Conservation (phyloP, 1,140 invertebrate species). For the Drosophila prosaltans region DNA sequence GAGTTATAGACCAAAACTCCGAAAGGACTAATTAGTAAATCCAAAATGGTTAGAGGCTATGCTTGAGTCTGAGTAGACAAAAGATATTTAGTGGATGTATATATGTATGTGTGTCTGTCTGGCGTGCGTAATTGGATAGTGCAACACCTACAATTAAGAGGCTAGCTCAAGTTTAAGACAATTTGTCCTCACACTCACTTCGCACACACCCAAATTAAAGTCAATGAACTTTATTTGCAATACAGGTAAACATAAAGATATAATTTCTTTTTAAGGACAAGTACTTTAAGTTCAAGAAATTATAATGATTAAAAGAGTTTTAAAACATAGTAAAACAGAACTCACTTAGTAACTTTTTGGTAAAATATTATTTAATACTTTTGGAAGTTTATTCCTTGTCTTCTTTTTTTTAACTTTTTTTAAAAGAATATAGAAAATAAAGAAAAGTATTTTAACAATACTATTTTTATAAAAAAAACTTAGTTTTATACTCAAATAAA, state of each 20-base stretch:
- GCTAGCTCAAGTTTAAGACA: slow-evolving; percentile 14
- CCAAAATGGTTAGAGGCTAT: slow-evolving; percentile 3
- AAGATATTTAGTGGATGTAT: background rate
- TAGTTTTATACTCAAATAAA: too few relatives aligned
- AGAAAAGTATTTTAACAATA: too few relatives aligned
- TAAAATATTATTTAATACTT: too few relatives aligned
- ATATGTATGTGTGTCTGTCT: background rate
- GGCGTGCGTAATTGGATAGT: background rate
- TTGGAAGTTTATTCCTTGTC: too few relatives aligned
- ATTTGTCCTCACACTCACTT: background rate
- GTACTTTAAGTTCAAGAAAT: too few relatives aligned
- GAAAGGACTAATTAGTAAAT: slow-evolving; percentile 35
- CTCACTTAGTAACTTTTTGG: too few relatives aligned
- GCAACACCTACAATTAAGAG: slow-evolving; percentile 25
- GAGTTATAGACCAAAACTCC: background rate
- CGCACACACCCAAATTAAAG: slow-evolving; percentile 23
- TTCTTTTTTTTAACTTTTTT: too few relatives aligned
- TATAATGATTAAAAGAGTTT: too few relatives aligned
- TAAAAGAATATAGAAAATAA: too few relatives aligned
- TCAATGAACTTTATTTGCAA: background rate
- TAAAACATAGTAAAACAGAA: too few relatives aligned
- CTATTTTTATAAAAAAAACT: too few relatives aligned
- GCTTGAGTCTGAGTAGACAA: background rate
- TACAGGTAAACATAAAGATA: background rate
- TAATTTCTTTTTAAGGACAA: too few relatives aligned